Base-by-base conservation (phyloP, 2,888 invertebrate genomes). In the Nomada ruficornis region DNA sequence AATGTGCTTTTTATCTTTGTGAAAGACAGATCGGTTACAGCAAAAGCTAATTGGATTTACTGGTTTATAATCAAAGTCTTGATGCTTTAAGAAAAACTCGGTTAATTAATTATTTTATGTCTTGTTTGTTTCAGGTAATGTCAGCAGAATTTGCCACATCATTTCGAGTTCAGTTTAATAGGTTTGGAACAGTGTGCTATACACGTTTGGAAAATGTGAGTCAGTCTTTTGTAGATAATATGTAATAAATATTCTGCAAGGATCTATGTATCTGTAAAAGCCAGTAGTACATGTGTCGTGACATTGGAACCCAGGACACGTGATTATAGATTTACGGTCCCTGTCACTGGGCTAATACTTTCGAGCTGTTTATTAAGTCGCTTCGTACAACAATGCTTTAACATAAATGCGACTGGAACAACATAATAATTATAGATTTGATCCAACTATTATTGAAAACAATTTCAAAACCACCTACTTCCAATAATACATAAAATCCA, bases 91-190 rank as follows among this genome's bases (percentile, higher is more conserved):
- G 15, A 3, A 2, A 42, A n/a, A 2, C 11, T 23, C 0, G 1
- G 1, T 18, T 42, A 23, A 63, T 29, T 64, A 44, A 73, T 73
- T 15, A 9, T 44, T 47, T 7, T 20, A 1, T 15, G 57, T 55
- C 11, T 65, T 47, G 11, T 65, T 65, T 50, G 65, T 73, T 73
- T 36, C 73, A 73, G 73, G 73, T 73, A 67, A 73, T 5, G 4
- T 20, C 7, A 0, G 2, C 10, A 52, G 18, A 29, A 64, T 15
- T 29, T 15, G 7, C n/a, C 11, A 1, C 18, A 23, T 42, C 50
- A 0, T 13, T n/a, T 9, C 1, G 18, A 42, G 18, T 36, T 18
- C 11, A 3, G 13, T 15, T 63, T 11, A 10, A 15, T 9, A 26
- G 59, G n/a, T 3, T 0, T 13, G 42, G 36, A 23, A 29, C 11